Conservation (phyloP, 2,797 vertebrate genomes). For the Propithecus deckenii region DNA sequence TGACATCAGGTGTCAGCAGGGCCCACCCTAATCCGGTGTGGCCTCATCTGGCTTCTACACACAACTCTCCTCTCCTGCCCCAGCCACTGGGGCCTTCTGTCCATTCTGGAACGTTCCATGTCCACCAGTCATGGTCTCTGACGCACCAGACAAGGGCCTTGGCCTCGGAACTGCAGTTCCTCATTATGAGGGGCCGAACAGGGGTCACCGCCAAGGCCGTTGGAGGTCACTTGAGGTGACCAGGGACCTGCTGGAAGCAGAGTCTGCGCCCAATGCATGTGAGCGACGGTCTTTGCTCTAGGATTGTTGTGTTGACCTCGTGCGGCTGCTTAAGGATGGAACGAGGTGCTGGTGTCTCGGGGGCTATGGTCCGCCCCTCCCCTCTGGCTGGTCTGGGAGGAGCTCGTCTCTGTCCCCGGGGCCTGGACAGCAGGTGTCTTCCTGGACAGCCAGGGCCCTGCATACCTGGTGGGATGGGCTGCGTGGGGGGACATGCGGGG, state of each 20-base stretch:
- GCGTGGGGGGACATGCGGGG: fast-evolving
- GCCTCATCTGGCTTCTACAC: neutral
- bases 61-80: neutral
- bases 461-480: fast-evolving
- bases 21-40: neutral
- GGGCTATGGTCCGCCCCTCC: fast-evolving
- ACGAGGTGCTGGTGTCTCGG: fast-evolving
- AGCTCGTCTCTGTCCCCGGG: neutral
- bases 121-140: neutral
- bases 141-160: neutral
- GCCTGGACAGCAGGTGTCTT: neutral
- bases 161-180: neutral
- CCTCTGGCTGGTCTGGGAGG: fast-evolving
- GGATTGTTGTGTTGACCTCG: fast-evolving
- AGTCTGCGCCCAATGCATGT: fast-evolving
- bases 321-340: neutral
- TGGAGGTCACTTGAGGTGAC: neutral
- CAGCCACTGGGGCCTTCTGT: neutral
- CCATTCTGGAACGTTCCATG: neutral
- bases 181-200: fast-evolving
- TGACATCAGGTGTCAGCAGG: no score
- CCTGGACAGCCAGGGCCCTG: fast-evolving
- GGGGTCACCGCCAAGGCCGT: neutral
- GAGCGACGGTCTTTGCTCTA: fast-evolving
- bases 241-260: fast-evolving